Conservation (phyloP, 2,888 invertebrate genomes). For the Pandemis cinnamomeana region DNA sequence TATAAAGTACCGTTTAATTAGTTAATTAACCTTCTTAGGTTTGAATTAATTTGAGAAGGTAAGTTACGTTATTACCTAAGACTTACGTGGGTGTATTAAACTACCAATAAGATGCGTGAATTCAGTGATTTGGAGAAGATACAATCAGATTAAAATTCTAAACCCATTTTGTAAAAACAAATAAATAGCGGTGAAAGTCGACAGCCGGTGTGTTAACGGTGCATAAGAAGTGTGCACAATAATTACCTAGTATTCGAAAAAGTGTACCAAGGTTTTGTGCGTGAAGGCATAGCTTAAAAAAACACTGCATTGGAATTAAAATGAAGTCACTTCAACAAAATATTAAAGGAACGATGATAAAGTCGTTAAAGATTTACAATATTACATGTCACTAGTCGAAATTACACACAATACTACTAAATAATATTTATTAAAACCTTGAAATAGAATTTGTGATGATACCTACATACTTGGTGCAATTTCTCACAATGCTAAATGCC, state of each 20-base stretch:
- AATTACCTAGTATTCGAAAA: constrained; percentile 49
- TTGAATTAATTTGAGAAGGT: constrained; percentile 22
- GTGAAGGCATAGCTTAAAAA: constrained; percentile 49
- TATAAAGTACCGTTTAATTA: constrained; percentile 42
- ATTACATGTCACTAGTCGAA: too few relatives aligned
- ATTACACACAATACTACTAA: too few relatives aligned
- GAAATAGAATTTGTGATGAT: too few relatives aligned
- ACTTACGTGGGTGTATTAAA: constrained; percentile 2
- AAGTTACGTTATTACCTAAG: constrained; percentile 1
- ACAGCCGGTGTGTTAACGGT: constrained; percentile 9
- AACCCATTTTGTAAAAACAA: constrained; percentile 19
- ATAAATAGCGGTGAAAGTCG: constrained; percentile 39
- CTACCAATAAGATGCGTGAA: constrained; percentile 4
- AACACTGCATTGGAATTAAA: constrained; percentile 56
- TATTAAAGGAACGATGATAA: background rate
- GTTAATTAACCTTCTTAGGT: constrained; percentile 29
- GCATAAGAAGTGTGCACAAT: constrained; percentile 29
- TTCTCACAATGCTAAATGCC: too few relatives aligned
- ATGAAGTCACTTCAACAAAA: constrained; percentile 14
- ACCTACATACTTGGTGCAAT: too few relatives aligned
- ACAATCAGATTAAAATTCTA: constrained; percentile 32
- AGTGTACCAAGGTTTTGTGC: constrained; percentile 61
- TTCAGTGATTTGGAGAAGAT: background rate
- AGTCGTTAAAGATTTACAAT: too few relatives aligned
- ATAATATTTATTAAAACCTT: too few relatives aligned